Base-by-base conservation (phyloP, 2,888 invertebrate species). In the Atrina japonica region DNA sequence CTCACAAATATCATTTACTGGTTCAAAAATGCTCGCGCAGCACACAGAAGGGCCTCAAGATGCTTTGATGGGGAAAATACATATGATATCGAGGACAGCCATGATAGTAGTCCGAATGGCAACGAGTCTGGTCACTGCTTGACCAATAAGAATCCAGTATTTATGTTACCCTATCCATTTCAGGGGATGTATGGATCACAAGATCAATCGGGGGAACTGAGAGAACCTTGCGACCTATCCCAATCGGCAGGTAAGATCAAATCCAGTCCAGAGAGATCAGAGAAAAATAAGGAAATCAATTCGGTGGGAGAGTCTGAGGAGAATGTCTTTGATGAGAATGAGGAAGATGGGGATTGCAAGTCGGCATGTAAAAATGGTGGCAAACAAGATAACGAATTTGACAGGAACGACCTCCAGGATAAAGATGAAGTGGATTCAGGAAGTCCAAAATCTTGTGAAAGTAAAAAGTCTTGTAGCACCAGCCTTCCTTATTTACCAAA, bases 11-110 rank as follows among this genome's bases (percentile, higher is more conserved):
- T 98, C 18, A 97, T 97, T 18, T 90, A 91, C 80, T 92, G 92
- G 92, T 99, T 99, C 91, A 98, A 98, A 90, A 98, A 98, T 89
- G 98, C 98, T 0, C 93, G 99, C 61, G 98, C 98, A 0, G 97
- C 97, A 0, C 96, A 97, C 89, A 97, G 98, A 88, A 93, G 98
- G 49, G 97, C 97, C 2, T 79, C 79, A 43, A 84, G 84, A 67
- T 76, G 72, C 40, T 68, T 47, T 52, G 81, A 77, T 29, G 75
- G 83, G 25, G 86, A 85, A 53, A 86, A 83, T 66, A 81, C 84
- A 18, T 83, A 83, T 76, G 86, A 85, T 61, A 82, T 82, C 74
- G 84, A 82, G 73, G 85, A 83, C 70, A 71, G 81, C 67, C 66
- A 77, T 71, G 70, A 83, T 25, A 45, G 66, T 27, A 65, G 50